A percentile compares a stretch with the other conserved stretches of the same genome.
Conservation (phyloP, 2,797 vertebrate species). For the Bufotes viridis region DNA sequence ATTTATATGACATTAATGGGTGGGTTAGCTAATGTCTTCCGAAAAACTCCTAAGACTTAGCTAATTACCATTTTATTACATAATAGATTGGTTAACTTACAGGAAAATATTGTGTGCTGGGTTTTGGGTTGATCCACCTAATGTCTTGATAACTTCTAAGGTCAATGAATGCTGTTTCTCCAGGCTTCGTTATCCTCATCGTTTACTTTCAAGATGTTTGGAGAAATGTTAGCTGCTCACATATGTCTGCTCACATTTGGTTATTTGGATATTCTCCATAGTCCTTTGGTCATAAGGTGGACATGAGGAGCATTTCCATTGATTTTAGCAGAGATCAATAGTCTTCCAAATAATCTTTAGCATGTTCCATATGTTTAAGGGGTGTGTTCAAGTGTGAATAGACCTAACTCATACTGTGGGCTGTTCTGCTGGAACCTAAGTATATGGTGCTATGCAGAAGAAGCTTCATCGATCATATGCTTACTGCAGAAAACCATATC, state of each 20-base stretch:
- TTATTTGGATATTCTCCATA: not conserved
- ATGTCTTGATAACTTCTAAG: not conserved
- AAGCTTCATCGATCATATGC: not conserved
- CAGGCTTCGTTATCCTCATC: not conserved
- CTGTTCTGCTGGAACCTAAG: not conserved
- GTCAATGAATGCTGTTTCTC: not conserved
- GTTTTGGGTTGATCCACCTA: not conserved
- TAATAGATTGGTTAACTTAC: not conserved
- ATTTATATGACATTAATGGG: slow-evolving; percentile 35
- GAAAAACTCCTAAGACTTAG: not conserved
- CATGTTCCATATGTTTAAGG: not conserved
- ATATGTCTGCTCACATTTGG: not conserved
- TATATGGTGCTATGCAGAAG: not conserved
- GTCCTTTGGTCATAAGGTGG: not conserved
- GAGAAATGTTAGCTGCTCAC: not conserved
- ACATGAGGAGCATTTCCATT: not conserved
- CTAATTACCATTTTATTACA: not conserved
- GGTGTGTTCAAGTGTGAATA: not conserved
- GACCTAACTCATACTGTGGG: not conserved
- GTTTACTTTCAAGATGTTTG: not conserved
- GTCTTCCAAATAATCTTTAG: not conserved
- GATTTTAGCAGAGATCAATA: not conserved
- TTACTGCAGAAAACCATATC: too few species aligned
- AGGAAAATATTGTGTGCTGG: not conserved
- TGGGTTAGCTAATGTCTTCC: slow-evolving; percentile 7